These are phyloP conservation scores for Magallana nippona DNA, from an alignment of 2,888 invertebrate species.

Conservation along the genomic window DNA sequence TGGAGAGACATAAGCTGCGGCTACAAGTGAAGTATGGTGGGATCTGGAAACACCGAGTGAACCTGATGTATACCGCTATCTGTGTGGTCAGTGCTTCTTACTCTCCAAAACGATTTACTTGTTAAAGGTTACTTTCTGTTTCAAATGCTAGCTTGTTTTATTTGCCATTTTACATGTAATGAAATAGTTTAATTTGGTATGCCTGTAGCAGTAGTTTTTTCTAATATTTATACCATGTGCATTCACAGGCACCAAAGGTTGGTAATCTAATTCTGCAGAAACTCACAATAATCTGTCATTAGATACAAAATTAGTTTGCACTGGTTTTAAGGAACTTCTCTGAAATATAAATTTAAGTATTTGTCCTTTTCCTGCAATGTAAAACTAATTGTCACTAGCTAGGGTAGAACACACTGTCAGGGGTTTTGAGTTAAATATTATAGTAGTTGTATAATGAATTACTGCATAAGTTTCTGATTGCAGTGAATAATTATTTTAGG, in stretches of 20 bases:
- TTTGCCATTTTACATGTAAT: too few species aligned
- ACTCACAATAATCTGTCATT: neutral
- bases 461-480: too few species aligned
- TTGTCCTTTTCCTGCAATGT: too few species aligned
- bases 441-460: too few species aligned
- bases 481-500: too few species aligned
- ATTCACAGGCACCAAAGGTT: constrained; percentile 20
- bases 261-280: neutral
- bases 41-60: constrained; percentile 67
- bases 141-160: too few species aligned
- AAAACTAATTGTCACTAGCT: too few species aligned
- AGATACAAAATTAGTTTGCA: neutral
- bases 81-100: constrained; percentile 62
- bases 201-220: neutral
- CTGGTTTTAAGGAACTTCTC: neutral
- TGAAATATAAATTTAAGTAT: neutral
- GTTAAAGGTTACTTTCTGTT: too few species aligned
- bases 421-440: too few species aligned
- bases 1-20: constrained; percentile 57
- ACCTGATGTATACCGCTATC: constrained; percentile 65
- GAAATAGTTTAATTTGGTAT: too few species aligned
- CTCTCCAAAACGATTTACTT: too few species aligned
- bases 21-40: constrained; percentile 64
- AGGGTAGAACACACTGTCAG: too few species aligned
- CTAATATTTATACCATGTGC: neutral